Evolutionary conservation across 2,113 vertebrate genomes (phyloP).

Genomic region (Myxocyprinus asiaticus): DNA sequence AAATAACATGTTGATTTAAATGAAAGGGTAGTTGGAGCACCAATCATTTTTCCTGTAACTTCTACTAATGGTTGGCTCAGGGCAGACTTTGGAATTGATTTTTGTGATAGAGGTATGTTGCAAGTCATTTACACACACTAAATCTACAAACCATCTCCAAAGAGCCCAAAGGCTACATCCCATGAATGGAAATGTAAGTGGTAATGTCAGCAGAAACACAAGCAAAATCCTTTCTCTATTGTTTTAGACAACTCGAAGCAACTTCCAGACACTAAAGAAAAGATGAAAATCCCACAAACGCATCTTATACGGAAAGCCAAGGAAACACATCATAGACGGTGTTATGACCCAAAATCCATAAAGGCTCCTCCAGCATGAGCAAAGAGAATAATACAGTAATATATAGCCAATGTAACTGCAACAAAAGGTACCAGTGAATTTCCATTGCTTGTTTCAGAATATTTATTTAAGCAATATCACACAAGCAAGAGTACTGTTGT

Average conservation of each 20-base stretch:
- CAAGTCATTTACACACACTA: slow-evolving; percentile 63
- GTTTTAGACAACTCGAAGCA: slow-evolving; percentile 54
- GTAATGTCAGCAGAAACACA: slow-evolving; percentile 63
- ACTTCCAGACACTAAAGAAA: slow-evolving; percentile 32
- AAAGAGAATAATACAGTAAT: neutral
- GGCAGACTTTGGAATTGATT: slow-evolving; percentile 58
- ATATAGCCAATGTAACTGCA: too few relatives aligned
- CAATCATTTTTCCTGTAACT: slow-evolving; percentile 47
- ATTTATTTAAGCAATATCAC: too few relatives aligned
- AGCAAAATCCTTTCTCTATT: slow-evolving; percentile 58
- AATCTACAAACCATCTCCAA: slow-evolving; percentile 66
- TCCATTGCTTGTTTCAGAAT: too few relatives aligned
- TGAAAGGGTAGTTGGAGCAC: slow-evolving; percentile 41
- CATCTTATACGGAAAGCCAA: slow-evolving; percentile 38
- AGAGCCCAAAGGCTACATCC: slow-evolving; percentile 60
- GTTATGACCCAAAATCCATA: slow-evolving; percentile 4
- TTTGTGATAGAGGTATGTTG: slow-evolving; percentile 62
- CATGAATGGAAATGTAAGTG: slow-evolving; percentile 64
- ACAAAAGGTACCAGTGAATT: too few relatives aligned
- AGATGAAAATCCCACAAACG: slow-evolving; percentile 51
- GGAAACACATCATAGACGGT: neutral
- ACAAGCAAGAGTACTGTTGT: too few relatives aligned
- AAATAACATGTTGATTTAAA: slow-evolving; percentile 61
- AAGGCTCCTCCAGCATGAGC: slow-evolving; percentile 13
- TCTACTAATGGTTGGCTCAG: slow-evolving; percentile 58